Evolutionary conservation across 92 coral and sea anemone genomes (phyloP).

Genomic region (Plumapathes pennacea): DNA sequence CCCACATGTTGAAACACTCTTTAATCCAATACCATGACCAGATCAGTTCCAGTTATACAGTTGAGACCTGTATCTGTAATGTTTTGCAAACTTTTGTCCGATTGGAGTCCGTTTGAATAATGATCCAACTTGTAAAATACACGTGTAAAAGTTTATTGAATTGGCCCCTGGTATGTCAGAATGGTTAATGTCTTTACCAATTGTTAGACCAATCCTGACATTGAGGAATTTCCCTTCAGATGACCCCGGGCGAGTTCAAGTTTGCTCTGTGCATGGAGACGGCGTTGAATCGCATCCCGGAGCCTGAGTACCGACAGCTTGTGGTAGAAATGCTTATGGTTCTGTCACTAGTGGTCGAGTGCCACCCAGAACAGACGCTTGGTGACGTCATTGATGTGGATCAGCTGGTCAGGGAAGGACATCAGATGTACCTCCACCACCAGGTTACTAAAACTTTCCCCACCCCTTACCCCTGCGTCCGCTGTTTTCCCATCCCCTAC

Average conservation of each 20-base stretch:
- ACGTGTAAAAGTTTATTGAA: too few species aligned
- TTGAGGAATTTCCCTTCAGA: conserved; percentile 63
- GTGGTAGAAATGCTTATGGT: conserved; percentile 94
- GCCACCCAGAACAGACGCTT: conserved; percentile 84
- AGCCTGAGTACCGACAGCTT: conserved; percentile 96
- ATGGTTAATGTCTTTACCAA: not conserved
- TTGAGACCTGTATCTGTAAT: too few species aligned
- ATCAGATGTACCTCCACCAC: conserved; percentile 68
- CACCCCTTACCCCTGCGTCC: not conserved
- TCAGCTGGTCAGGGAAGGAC: conserved; percentile 80
- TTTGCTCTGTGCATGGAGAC: conserved; percentile 93
- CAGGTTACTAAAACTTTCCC: conserved; percentile 59
- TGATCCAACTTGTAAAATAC: too few species aligned
- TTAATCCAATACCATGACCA: too few species aligned
- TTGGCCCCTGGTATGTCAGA: too few species aligned
- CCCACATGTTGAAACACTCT: too few species aligned
- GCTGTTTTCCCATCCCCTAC: not conserved
- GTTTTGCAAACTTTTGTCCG: too few species aligned
- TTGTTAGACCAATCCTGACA: not conserved
- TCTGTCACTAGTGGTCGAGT: conserved; percentile 82
- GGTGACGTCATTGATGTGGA: conserved; percentile 92
- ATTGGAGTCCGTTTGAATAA: too few species aligned
- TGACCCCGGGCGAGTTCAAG: conserved; percentile 96
- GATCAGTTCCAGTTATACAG: too few species aligned
- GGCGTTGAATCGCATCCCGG: conserved; percentile 91